These are phyloP conservation scores for Mimas tiliae DNA, from an alignment of 2,888 invertebrate species.

Conservation along the genomic window DNA sequence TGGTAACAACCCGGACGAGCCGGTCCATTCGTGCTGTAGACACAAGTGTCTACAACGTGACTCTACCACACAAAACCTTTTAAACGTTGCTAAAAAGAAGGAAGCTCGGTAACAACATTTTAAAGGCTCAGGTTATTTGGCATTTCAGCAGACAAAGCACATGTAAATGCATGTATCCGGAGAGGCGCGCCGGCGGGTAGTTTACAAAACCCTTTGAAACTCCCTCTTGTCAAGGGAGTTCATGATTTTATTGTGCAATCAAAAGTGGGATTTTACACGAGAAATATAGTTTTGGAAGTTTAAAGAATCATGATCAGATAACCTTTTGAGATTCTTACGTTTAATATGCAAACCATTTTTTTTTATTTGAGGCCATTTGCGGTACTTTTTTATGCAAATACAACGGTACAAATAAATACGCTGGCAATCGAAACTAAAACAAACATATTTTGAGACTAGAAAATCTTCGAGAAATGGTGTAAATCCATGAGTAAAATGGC, in stretches of 20 bases:
- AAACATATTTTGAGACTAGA: no score
- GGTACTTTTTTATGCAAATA: no score
- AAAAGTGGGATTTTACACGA: slow-evolving; percentile 18
- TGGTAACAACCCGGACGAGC: no score
- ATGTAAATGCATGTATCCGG: slow-evolving; percentile 29
- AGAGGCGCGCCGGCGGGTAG: slow-evolving; percentile 24
- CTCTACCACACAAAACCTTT: no score
- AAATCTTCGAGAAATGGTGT: no score
- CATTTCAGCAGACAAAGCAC: slow-evolving; percentile 41
- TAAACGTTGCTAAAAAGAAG: neutral
- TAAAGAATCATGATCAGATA: neutral
- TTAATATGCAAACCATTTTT: no score
- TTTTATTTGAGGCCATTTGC: no score
- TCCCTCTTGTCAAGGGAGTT: slow-evolving; percentile 30
- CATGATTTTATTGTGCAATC: slow-evolving; percentile 33
- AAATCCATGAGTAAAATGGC: no score
- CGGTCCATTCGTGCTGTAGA: no score
- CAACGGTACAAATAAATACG: no score
- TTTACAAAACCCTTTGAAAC: slow-evolving; percentile 36
- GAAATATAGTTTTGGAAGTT: neutral
- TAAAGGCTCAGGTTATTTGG: slow-evolving; percentile 32
- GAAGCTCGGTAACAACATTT: neutral
- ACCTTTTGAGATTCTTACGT: neutral
- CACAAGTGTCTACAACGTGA: no score
- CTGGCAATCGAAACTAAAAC: no score